These are phyloP conservation scores for Hexactinellida sp. DNA, from an alignment of 37 sponge, comb jelly and placozoan species.

Conservation along the genomic window DNA sequence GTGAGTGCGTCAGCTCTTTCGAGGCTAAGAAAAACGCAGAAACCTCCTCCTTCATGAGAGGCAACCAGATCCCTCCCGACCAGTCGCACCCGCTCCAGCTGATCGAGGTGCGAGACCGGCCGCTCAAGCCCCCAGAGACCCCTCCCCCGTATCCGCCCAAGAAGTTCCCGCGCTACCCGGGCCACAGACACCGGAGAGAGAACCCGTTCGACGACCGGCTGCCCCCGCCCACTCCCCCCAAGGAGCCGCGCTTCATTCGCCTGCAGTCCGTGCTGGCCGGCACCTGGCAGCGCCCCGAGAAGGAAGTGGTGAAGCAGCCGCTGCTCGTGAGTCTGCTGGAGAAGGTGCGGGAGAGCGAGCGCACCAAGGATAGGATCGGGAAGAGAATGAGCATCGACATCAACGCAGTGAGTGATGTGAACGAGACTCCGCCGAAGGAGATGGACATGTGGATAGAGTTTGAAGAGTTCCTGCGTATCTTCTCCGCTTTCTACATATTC, in stretches of 20 bases:
- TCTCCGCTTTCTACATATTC: background rate
- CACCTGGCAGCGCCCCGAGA: background rate
- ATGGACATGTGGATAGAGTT: background rate
- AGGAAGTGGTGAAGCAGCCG: background rate
- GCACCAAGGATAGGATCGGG: background rate
- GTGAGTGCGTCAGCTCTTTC: background rate
- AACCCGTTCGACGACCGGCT: background rate
- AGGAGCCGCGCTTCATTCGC: background rate
- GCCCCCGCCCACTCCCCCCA: background rate
- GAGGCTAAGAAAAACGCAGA: background rate
- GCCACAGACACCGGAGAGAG: conserved; percentile 3
- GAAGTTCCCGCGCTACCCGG: background rate
- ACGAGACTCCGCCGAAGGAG: background rate
- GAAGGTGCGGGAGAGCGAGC: conserved; percentile 9
- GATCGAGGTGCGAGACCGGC: conserved; percentile 47
- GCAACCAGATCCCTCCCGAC: conserved; percentile 19
- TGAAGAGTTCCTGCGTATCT: background rate
- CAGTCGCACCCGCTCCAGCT: conserved; percentile 38
- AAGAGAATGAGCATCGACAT: background rate
- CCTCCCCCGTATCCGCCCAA: conserved; percentile 47
- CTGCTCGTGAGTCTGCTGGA: background rate
- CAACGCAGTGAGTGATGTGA: background rate
- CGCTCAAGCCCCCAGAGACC: conserved; percentile 41
- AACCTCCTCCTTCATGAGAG: background rate
- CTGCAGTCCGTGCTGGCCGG: background rate